Percentiles rank a stretch among this genome's conserved stretches.
phyloP scores from a whole-genome alignment of 1,140 invertebrate species.

The Wiebesia pumilae region DNA sequence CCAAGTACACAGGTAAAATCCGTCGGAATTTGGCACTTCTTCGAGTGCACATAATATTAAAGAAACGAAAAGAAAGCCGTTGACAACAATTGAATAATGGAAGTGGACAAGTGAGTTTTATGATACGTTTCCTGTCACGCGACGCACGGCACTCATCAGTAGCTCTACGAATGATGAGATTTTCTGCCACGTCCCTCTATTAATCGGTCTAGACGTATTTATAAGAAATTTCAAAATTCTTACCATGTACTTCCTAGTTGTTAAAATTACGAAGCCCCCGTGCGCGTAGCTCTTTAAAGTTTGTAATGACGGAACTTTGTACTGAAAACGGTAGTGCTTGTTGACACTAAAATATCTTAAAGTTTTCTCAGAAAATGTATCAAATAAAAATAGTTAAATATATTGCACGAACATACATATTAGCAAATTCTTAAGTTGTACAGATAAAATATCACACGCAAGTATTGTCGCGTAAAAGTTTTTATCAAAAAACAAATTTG shows the following conservation, averaged over 20 bases:
- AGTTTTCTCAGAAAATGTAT: too few relatives aligned
- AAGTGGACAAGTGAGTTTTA: slow-evolving; percentile 47
- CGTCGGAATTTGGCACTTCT: not conserved
- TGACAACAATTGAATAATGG: not conserved
- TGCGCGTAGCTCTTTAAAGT: not conserved
- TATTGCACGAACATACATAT: too few relatives aligned
- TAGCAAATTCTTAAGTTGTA: too few relatives aligned
- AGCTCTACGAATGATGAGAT: slow-evolving; percentile 6
- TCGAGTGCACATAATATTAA: not conserved
- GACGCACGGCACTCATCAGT: slow-evolving; percentile 9
- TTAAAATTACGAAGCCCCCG: not conserved
- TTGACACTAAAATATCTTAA: too few relatives aligned
- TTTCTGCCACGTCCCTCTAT: slow-evolving; percentile 24
- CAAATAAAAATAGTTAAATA: too few relatives aligned
- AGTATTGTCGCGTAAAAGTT: too few relatives aligned
- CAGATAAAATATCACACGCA: too few relatives aligned
- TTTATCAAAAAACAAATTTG: too few relatives aligned
- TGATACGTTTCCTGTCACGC: slow-evolving; percentile 48
- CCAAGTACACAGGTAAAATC: not conserved
- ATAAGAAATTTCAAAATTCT: slow-evolving; percentile 8
- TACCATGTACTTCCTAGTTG: not conserved
- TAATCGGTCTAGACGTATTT: slow-evolving; percentile 36
- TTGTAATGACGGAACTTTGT: not conserved
- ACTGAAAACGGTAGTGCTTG: not conserved
- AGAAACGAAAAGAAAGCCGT: slow-evolving; percentile 20